Evolutionary conservation across 2,888 invertebrate genomes (phyloP).

Genomic region (Tiliacea citrago): DNA sequence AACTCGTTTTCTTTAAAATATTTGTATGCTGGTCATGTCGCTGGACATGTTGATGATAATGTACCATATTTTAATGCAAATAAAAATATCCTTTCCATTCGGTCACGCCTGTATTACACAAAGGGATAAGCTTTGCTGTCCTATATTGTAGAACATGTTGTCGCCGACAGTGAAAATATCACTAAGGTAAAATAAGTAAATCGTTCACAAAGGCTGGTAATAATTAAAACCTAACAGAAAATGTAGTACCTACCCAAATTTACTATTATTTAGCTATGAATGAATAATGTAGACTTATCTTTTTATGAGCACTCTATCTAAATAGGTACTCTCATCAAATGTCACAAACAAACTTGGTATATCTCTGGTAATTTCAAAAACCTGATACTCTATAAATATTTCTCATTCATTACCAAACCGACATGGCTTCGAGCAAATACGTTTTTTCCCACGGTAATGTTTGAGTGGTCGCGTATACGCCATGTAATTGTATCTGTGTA

Average conservation of each 20-base stretch:
- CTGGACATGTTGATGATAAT: no score
- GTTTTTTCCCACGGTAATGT: conserved; percentile 46
- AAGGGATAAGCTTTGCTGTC: background rate
- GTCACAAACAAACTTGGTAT: background rate
- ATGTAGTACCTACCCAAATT: background rate
- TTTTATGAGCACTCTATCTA: background rate
- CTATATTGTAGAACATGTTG: background rate
- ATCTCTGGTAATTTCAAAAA: conserved; percentile 2
- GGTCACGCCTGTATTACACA: background rate
- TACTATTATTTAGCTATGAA: background rate
- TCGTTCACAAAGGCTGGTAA: background rate
- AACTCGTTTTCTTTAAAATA: background rate
- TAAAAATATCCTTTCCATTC: background rate
- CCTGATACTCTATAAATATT: conserved; percentile 41
- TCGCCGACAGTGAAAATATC: background rate
- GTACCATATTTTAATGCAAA: background rate
- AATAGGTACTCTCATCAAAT: background rate
- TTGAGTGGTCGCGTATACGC: conserved; percentile 35
- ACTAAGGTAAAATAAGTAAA: background rate
- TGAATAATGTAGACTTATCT: background rate
- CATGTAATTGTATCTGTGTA: conserved; percentile 12
- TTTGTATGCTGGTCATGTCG: background rate
- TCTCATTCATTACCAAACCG: conserved; percentile 43
- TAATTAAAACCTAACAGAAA: background rate
- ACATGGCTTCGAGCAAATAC: conserved; percentile 40